Evolutionary conservation across 2,797 vertebrate genomes (phyloP).

Genomic region (Microctenopoma stevenorrisi): DNA sequence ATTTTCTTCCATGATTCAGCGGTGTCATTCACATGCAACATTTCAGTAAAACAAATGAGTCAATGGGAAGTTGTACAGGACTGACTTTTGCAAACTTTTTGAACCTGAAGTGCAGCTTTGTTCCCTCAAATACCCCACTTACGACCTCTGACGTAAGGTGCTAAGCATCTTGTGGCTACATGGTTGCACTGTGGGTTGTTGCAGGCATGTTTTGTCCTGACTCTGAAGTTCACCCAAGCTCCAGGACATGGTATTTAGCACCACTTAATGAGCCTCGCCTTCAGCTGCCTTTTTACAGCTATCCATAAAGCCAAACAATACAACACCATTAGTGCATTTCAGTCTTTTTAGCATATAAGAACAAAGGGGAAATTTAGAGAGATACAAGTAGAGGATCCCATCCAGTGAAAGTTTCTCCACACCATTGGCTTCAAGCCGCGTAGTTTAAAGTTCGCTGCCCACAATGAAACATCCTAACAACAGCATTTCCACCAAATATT

Average conservation of each 20-base stretch:
- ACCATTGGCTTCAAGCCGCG: neutral
- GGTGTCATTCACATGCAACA: conserved; percentile 11
- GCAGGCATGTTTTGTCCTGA: conserved; percentile 34
- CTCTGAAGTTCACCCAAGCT: conserved; percentile 51
- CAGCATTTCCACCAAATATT: neutral
- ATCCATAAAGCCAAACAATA: conserved; percentile 52
- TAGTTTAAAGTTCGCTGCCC: conserved; percentile 2
- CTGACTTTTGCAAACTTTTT: neutral
- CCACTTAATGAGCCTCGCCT: conserved; percentile 52
- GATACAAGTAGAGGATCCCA: neutral
- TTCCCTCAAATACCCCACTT: conserved; percentile 8
- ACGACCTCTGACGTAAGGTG: conserved; percentile 28
- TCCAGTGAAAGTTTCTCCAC: neutral
- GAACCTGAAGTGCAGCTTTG: conserved; percentile 19
- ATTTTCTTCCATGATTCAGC: conserved; percentile 65
- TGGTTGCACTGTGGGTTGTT: conserved; percentile 39
- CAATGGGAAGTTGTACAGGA: neutral
- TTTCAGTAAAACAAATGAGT: conserved; percentile 37
- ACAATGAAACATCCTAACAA: neutral
- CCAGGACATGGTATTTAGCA: conserved; percentile 48
- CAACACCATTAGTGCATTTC: conserved; percentile 31
- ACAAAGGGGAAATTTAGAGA: conserved; percentile 4
- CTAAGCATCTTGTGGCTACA: conserved; percentile 48
- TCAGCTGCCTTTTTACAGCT: conserved; percentile 51
- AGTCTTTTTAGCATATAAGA: conserved; percentile 3